phyloP scores from a whole-genome alignment of 2,113 vertebrate genomes.

The Chascanopsetta lugubris region DNA sequence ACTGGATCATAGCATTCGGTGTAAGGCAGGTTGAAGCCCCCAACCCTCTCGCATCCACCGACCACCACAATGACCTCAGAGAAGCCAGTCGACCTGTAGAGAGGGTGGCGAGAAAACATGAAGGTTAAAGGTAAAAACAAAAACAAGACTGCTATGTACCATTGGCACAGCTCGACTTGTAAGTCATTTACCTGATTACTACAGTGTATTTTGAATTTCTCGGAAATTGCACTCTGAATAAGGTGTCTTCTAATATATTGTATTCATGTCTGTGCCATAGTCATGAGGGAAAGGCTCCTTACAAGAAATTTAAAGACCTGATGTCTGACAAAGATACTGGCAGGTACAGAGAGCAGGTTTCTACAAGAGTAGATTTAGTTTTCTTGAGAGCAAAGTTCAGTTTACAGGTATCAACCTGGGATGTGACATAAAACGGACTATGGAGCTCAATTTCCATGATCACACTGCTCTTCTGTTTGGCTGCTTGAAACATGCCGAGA shows the following conservation, averaged over 20 bases:
- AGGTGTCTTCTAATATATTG: too few relatives aligned
- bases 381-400: constrained; percentile 34
- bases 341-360: too few relatives aligned
- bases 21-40: constrained; percentile 97
- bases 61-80: constrained; percentile 98
- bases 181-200: neutral
- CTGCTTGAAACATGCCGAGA: constrained; percentile 22
- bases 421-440: constrained; percentile 32
- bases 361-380: too few relatives aligned
- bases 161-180: too few relatives aligned
- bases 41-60: constrained; percentile 95
- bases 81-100: constrained; percentile 92
- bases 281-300: neutral
- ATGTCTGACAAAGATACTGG: too few relatives aligned
- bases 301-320: too few relatives aligned
- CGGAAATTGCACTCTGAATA: neutral
- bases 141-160: neutral
- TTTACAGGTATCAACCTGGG: constrained; percentile 26
- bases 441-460: constrained; percentile 33
- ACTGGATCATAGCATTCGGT: constrained; percentile 98
- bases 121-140: neutral
- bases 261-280: too few relatives aligned
- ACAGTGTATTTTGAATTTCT: neutral
- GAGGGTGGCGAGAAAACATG: neutral
- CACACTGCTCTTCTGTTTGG: constrained; percentile 39